Evolutionary conservation across 2,888 invertebrate genomes (phyloP).

Genomic region (Entomobrya multifasciata): DNA sequence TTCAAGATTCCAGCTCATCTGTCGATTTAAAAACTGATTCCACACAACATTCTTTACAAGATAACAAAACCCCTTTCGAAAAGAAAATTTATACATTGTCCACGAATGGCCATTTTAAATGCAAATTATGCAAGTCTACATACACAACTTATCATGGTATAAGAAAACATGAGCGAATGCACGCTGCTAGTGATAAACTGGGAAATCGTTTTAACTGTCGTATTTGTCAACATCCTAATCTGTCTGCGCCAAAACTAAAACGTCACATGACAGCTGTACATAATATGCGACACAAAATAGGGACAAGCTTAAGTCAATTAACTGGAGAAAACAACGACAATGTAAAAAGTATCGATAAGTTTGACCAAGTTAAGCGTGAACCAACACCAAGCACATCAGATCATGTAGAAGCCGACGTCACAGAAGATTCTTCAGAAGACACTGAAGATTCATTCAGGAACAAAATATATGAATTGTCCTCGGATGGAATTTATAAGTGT

Average conservation of each 20-base stretch:
- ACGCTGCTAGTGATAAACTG: constrained; percentile 1
- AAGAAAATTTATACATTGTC: no score
- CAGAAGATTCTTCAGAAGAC: not conserved
- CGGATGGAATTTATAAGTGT: not conserved
- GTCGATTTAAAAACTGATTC: no score
- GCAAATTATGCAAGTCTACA: not conserved
- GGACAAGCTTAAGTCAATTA: no score
- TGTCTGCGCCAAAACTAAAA: not conserved
- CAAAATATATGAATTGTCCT: not conserved
- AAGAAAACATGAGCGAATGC: constrained; percentile 1
- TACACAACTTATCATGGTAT: constrained; percentile 8
- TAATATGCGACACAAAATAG: not conserved
- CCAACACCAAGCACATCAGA: no score
- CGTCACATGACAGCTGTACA: constrained; percentile 36
- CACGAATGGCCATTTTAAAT: not conserved
- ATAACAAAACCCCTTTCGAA: not conserved
- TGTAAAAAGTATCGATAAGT: no score
- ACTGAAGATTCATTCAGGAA: not conserved
- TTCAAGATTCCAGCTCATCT: not conserved
- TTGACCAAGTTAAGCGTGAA: no score
- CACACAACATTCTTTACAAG: no score
- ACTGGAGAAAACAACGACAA: no score
- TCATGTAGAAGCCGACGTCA: no score
- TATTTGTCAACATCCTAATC: constrained; percentile 24
- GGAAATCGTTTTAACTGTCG: constrained; percentile 41